Evolutionary conservation across 2,797 vertebrate species (phyloP).

Genomic region (Carcharodon carcharias): DNA sequence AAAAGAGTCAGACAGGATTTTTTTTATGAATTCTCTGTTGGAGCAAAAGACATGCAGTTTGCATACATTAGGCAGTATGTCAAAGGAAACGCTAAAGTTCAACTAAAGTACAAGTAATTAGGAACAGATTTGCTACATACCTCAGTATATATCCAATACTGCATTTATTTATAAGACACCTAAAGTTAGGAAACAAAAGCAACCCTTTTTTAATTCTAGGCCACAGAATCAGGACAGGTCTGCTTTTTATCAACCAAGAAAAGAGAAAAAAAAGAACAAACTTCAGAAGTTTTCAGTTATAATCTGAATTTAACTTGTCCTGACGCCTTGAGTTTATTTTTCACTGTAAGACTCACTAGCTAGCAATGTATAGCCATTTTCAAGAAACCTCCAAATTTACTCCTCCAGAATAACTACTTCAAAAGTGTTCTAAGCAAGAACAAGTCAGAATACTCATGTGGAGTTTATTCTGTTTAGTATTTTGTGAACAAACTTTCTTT

Average conservation of each 20-base stretch:
- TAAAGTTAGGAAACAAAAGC: constrained; percentile 49
- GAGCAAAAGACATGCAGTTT: constrained; percentile 63
- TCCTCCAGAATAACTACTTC: constrained; percentile 42
- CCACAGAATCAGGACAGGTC: constrained; percentile 41
- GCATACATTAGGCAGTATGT: constrained; percentile 70
- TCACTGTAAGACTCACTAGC: constrained; percentile 44
- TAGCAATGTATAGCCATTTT: constrained; percentile 49
- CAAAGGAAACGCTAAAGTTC: constrained; percentile 85
- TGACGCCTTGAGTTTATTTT: constrained; percentile 2
- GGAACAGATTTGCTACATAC: constrained; percentile 66
- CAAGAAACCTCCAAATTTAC: constrained; percentile 2
- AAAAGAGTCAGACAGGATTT: constrained; percentile 52
- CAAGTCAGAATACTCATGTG: neutral
- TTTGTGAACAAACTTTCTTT: neutral
- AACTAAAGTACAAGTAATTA: constrained; percentile 83
- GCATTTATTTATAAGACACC: constrained; percentile 60
- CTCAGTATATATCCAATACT: constrained; percentile 54
- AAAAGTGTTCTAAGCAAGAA: neutral
- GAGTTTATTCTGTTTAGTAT: neutral
- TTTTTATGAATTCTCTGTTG: constrained; percentile 60
- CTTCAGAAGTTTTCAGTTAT: constrained; percentile 18
- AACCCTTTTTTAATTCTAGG: constrained; percentile 55
- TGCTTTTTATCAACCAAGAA: constrained; percentile 56
- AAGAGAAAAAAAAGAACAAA: constrained; percentile 46
- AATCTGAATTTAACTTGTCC: neutral